phyloP scores from a whole-genome alignment of 2,888 invertebrate genomes.

The Nomada flava region DNA sequence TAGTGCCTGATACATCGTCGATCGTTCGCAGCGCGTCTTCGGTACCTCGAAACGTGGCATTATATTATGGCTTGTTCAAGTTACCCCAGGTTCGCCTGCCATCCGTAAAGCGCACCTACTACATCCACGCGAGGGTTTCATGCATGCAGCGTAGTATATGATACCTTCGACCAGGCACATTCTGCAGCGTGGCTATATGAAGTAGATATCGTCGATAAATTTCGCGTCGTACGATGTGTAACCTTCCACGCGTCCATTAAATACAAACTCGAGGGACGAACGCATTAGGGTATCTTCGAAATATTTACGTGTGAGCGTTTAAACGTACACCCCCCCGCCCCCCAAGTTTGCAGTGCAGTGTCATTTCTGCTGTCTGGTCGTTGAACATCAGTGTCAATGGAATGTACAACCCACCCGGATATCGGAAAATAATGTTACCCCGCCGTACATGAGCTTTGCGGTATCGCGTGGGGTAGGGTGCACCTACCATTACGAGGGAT shows the following conservation, averaged over 20 bases:
- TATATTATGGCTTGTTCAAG: conserved; percentile 4
- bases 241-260: not conserved
- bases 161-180: conserved; percentile 28
- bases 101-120: conserved; percentile 2
- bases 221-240: not conserved
- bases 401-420: conserved; percentile 44
- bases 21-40: conserved; percentile 11
- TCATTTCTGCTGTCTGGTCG: conserved; percentile 39
- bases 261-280: not conserved
- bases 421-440: conserved; percentile 70
- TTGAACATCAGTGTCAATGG: conserved; percentile 66
- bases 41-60: not conserved
- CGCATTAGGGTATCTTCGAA: conserved; percentile 13
- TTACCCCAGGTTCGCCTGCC: not conserved
- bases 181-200: conserved; percentile 4
- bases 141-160: not conserved
- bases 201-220: conserved; percentile 37
- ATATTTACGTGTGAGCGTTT: conserved; percentile 10
- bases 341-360: not conserved
- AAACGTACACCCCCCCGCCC: not conserved
- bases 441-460: conserved; percentile 49
- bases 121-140: not conserved
- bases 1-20: not conserved
- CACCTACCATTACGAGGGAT: conserved; percentile 56
- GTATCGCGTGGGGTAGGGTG: conserved; percentile 45